phyloP scores from a whole-genome alignment of 2,888 invertebrate species.

The Drosophila falleni region DNA sequence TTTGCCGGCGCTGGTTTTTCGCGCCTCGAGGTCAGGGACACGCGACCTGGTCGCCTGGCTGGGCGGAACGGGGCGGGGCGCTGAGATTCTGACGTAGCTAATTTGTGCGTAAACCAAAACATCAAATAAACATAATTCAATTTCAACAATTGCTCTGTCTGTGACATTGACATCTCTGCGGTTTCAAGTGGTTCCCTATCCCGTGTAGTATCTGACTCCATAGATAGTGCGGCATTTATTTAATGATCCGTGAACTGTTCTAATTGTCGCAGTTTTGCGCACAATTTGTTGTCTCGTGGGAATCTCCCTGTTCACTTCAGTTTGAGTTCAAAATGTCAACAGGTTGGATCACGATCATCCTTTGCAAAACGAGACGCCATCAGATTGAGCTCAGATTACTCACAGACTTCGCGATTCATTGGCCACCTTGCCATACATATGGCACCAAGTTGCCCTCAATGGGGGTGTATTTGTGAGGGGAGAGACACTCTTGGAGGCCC shows the following conservation, averaged over 20 bases:
- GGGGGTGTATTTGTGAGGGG: slow-evolving; percentile 4
- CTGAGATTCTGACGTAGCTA: slow-evolving; percentile 82
- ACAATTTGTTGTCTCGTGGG: slow-evolving; percentile 59
- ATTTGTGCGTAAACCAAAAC: slow-evolving; percentile 82
- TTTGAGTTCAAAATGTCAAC: slow-evolving; percentile 50
- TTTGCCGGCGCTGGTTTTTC: slow-evolving; percentile 81
- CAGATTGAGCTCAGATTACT: slow-evolving; percentile 65
- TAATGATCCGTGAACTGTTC: slow-evolving; percentile 68
- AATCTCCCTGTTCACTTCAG: slow-evolving; percentile 30
- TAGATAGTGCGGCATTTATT: slow-evolving; percentile 51
- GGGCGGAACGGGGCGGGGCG: slow-evolving; percentile 43
- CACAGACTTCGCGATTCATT: slow-evolving; percentile 39
- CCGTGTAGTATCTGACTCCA: neutral
- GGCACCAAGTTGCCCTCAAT: slow-evolving; percentile 15
- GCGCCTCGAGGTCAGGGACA: slow-evolving; percentile 83
- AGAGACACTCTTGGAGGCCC: neutral
- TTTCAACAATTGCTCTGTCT: slow-evolving; percentile 82
- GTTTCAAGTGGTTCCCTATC: slow-evolving; percentile 59
- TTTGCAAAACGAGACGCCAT: slow-evolving; percentile 37
- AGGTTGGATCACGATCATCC: slow-evolving; percentile 54
- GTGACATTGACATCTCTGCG: slow-evolving; percentile 57
- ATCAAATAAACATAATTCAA: slow-evolving; percentile 85
- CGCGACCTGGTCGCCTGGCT: slow-evolving; percentile 67
- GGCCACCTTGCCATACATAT: slow-evolving; percentile 37
- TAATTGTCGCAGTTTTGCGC: slow-evolving; percentile 42